Evolutionary conservation across 2,888 invertebrate species (phyloP).

Genomic region (Acanthococcus lagerstroemiae): DNA sequence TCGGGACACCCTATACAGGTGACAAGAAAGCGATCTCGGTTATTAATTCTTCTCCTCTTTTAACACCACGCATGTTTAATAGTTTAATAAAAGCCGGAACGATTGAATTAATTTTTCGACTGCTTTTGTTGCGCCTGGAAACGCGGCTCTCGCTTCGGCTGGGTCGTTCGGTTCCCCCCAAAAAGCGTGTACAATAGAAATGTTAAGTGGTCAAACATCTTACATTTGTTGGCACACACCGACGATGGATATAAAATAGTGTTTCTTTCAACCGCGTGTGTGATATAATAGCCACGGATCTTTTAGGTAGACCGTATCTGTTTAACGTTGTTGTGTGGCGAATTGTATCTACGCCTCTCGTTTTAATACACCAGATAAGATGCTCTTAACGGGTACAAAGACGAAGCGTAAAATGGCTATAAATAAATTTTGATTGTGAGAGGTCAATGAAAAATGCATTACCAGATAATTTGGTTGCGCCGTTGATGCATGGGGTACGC

Average conservation of each 20-base stretch:
- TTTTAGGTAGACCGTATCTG: not conserved
- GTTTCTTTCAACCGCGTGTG: not conserved
- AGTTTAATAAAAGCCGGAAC: not conserved
- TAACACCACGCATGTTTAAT: not conserved
- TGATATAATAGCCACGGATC: not conserved
- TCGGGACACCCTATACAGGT: not conserved
- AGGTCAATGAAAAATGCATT: not conserved
- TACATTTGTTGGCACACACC: conserved; percentile 6
- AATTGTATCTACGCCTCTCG: not conserved
- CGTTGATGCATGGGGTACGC: no score
- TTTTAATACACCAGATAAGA: not conserved
- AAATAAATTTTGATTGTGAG: not conserved
- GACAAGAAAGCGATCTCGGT: not conserved
- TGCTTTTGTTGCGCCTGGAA: not conserved
- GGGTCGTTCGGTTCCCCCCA: not conserved
- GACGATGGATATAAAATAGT: not conserved
- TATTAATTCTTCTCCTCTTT: not conserved
- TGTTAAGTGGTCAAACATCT: conserved; percentile 11
- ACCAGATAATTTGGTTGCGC: no score
- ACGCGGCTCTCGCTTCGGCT: not conserved
- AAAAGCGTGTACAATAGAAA: not conserved
- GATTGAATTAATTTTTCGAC: not conserved
- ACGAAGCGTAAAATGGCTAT: not conserved
- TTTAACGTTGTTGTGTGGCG: not conserved
- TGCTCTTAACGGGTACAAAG: not conserved